A percentile compares a stretch with the other conserved stretches of the same genome.
phyloP scores from a whole-genome alignment of 2,797 vertebrate genomes.

The Enteromius anoplus region DNA sequence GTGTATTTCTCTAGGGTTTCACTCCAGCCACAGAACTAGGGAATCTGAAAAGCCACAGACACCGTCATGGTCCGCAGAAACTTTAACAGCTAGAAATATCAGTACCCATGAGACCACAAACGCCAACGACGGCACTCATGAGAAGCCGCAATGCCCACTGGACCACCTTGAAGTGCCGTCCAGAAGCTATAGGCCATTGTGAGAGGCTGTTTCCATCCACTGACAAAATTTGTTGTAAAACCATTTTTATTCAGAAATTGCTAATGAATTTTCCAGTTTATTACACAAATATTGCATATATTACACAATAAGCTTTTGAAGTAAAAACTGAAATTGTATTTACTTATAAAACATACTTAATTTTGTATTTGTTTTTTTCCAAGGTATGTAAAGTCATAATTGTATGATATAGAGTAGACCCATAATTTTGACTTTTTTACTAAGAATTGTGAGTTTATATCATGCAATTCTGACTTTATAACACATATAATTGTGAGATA shows the following conservation, averaged over 20 bases:
- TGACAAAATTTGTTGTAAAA: background rate
- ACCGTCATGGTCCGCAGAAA: slow-evolving; percentile 16
- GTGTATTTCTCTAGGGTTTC: slow-evolving; percentile 29
- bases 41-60: slow-evolving; percentile 31
- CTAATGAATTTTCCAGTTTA: background rate
- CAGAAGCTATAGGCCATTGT: background rate
- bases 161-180: background rate
- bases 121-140: background rate
- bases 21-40: slow-evolving; percentile 16
- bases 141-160: background rate
- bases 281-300: background rate
- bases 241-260: background rate
- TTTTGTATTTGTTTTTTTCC: background rate
- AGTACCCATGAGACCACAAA: slow-evolving; percentile 10
- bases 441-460: too few species aligned
- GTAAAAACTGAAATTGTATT: background rate
- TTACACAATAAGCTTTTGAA: background rate
- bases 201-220: background rate
- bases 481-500: too few species aligned
- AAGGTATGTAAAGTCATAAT: background rate
- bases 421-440: too few species aligned
- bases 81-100: slow-evolving; percentile 31
- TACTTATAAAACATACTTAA: background rate
- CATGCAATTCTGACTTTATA: too few species aligned
- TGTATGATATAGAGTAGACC: too few species aligned